Base-by-base conservation (phyloP, 2,797 vertebrate genomes). In the Cebuella pygmaea region DNA sequence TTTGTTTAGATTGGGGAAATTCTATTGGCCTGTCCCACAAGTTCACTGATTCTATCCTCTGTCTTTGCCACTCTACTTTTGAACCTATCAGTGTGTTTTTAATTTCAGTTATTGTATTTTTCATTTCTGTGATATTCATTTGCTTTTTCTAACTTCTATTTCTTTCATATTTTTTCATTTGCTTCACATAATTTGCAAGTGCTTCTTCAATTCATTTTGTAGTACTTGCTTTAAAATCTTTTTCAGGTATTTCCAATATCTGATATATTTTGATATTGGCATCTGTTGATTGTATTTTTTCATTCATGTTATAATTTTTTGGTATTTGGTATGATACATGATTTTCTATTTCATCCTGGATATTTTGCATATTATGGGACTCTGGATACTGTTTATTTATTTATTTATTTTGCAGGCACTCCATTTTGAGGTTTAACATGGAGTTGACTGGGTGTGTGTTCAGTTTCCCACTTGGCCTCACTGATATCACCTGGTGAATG, bases 91-190 rank as follows among this genome's bases (percentile, higher is more conserved):
- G 24, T 94, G 52, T 83, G 22, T 79, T 78, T 93, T 88, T 44
- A 44, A 59, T 82, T 93, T 76, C 1, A 61, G 26, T 22, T 88
- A 75, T 20, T 89, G 14, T 52, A 91, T 72, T 95, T 95, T 86
- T 95, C 17, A 88, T 61, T 76, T 96, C 39, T 93, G 30, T 93
- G 76, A 82, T 81, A 92, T 92, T 6, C 50, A 86, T 67, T 92
- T 91, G 44, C 50, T 72, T 94, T 95, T 82, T 46, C 76, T 83
- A 52, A 52, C 33, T 74, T 74, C 4, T 14, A 55, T 81, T 74
- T 94, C 20, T 92, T 86, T 78, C 11, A 84, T 88, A 1, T 76
- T 88, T 96, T 94, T 79, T 7, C 41, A 61, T 57, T 88, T 88
- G 24, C 61, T 96, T 93, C 12, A 79, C 24, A 79, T 41, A 86